Evolutionary conservation across 1,140 invertebrate species (phyloP), one percentile per base, ranked within the genome.

Genomic region (Armadillidium nasatum): DNA sequence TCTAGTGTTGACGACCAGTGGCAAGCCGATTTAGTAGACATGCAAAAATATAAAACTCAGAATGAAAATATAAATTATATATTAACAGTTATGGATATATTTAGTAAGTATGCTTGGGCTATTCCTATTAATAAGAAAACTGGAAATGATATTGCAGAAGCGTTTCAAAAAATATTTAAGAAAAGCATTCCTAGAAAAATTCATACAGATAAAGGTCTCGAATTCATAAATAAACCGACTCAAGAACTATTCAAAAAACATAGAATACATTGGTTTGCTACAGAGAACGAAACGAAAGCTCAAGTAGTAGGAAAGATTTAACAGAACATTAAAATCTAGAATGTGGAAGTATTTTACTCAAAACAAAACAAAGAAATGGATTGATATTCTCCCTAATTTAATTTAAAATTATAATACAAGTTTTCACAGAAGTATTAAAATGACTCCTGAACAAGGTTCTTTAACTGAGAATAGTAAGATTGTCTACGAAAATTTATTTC

Each of bases 21-120:
- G 82, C 83, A 86, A 79, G 80, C 82, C 7, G 85, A 86, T 79
- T 79, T 86, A 33, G 74, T 80, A 9, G 83, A 84, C 79, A 74
- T 86, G 67, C 15, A 82, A 45, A 72, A 70, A 43, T 70, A 85
- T n/a, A 80, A 75, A 22, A 78, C 78, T 77, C 23, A 81, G 54
- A 87, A 87, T n/a, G n/a, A 82, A 81, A 82, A 50, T 54, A n/a
- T n/a, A n/a, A n/a, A n/a, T 75, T 87, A 85, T 78, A 80, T 88
- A 44, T 79, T 88, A 71, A 84, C 82, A 33, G 82, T 86, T 7
- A 87, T 87, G 72, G 85, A 87, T 81, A 78, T 80, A 33, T 87
- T 86, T 81, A 84, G 83, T 71, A 87, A 87, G 83, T 85, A 82
- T 80, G 84, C 84, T 23, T 88, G 83, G 83, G 83, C 83, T n/a